phyloP scores from a whole-genome alignment of 2,797 vertebrate genomes.

The Enteromius treurensis region DNA sequence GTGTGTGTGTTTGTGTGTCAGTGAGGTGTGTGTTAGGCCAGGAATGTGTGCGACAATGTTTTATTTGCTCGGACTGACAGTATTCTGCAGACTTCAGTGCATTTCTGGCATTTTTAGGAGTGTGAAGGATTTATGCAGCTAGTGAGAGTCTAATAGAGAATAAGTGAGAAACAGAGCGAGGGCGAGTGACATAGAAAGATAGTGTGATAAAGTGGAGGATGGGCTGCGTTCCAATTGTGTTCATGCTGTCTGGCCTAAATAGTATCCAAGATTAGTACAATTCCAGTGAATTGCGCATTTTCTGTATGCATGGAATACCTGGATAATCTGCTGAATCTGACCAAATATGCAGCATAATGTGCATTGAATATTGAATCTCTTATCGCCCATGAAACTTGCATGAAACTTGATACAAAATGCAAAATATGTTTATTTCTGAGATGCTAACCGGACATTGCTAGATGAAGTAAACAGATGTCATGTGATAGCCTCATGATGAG shows the following conservation, averaged over 20 bases:
- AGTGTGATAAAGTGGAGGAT: slow-evolving; percentile 10
- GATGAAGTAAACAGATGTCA: background rate
- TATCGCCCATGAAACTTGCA: background rate
- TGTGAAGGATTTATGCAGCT: slow-evolving; percentile 66
- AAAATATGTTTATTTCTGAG: background rate
- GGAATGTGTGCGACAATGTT: slow-evolving; percentile 69
- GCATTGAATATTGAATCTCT: background rate
- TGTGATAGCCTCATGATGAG: background rate
- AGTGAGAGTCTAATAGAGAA: slow-evolving; percentile 43
- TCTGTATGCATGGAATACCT: background rate
- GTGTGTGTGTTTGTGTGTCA: slow-evolving; percentile 60
- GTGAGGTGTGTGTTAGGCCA: slow-evolving; percentile 64
- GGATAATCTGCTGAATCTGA: background rate
- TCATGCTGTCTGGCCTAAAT: background rate
- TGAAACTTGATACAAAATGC: background rate
- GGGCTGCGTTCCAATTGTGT: background rate
- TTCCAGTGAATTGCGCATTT: slow-evolving; percentile 11
- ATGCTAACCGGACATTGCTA: background rate
- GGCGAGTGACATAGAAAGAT: slow-evolving; percentile 1
- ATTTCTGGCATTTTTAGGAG: slow-evolving; percentile 75
- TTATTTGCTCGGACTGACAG: slow-evolving; percentile 75
- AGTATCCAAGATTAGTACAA: background rate
- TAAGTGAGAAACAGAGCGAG: background rate
- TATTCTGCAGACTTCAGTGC: slow-evolving; percentile 59
- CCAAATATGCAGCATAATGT: background rate